Evolutionary conservation across 2,113 vertebrate genomes (phyloP).

Genomic region (Brienomyrus brachyistius): DNA sequence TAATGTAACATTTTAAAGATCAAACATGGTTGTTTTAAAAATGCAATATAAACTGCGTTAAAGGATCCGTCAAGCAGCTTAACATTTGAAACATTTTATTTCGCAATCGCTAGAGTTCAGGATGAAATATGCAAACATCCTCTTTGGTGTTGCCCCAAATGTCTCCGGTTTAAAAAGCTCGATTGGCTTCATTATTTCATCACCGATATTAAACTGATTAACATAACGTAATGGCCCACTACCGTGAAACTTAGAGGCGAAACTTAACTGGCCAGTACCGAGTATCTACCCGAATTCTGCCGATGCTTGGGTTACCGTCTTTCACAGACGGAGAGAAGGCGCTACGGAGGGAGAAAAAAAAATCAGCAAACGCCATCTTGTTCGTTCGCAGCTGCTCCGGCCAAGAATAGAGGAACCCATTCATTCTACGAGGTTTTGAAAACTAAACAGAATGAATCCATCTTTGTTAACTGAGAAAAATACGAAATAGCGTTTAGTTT

Average conservation of each 20-base stretch:
- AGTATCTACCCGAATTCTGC: conserved; percentile 26
- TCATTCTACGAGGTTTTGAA: conserved; percentile 46
- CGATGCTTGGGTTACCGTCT: conserved; percentile 49
- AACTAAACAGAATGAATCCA: conserved; percentile 46
- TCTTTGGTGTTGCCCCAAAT: not conserved
- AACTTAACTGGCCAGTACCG: not conserved
- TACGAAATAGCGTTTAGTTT: conserved; percentile 28
- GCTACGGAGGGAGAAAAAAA: conserved; percentile 35
- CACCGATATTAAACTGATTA: not conserved
- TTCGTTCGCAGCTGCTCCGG: conserved; percentile 67
- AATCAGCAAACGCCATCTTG: conserved; percentile 73
- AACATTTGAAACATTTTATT: not conserved
- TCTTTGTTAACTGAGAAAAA: conserved; percentile 38
- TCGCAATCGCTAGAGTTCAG: not conserved
- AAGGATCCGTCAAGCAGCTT: not conserved
- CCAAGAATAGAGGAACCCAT: conserved; percentile 65
- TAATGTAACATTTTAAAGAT: not conserved
- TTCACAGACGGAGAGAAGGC: conserved; percentile 37
- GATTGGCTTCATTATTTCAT: not conserved
- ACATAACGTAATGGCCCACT: not conserved
- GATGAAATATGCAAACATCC: not conserved
- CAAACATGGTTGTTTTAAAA: not conserved
- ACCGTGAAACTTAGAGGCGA: not conserved
- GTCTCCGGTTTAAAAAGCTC: not conserved
- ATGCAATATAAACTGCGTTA: not conserved